Base-by-base conservation (phyloP, 2,888 invertebrate species). In the Athetis lepigone region DNA sequence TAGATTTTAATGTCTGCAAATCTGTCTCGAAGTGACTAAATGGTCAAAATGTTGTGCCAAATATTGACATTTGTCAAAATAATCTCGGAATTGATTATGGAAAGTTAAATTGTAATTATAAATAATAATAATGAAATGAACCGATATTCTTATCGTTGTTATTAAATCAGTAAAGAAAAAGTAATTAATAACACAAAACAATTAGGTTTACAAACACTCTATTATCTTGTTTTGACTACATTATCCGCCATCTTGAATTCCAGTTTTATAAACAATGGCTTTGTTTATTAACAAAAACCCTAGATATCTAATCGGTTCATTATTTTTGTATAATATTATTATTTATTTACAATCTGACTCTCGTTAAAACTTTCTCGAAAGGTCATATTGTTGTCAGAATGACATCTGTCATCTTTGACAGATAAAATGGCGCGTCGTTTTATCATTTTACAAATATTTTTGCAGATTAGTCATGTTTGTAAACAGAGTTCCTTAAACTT, bases 161-260 rank as follows among this genome's bases (percentile, higher is more conserved):
- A 27, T 49, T 29, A 27, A 57, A 40, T 33, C 9, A 39, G 7
- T 36, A 11, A 37, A 33, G 18, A 18, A 49, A 57, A 27, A 39
- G 27, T 52, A 43, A 52, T 40, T 58, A 52, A 9, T 21, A 27
- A 57, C n/a, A 47, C 18, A 42, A 55, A 66, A 58, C 36, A 25
- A 4, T 54, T 21, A 47, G 63, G 55, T 71, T 63, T 77, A 77
- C 27, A 71, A 72, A 72, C 56, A 77, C 18, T 6, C 21, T 25
- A 21, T 60, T 62, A 67, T 58, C 23, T 47, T 75, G 63, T 77
- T 77, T 61, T 65, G 78, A 62, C 72, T 61, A 57, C 56, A 25
- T 51, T 55, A 27, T 18, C 46, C 39, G 61, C 62, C 79, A 79
- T 76, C 29, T 66, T 70, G 67, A 61, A 76, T 78, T 55, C 50